Conservation (phyloP, 2,888 invertebrate genomes). For the Sinelater perroti region DNA sequence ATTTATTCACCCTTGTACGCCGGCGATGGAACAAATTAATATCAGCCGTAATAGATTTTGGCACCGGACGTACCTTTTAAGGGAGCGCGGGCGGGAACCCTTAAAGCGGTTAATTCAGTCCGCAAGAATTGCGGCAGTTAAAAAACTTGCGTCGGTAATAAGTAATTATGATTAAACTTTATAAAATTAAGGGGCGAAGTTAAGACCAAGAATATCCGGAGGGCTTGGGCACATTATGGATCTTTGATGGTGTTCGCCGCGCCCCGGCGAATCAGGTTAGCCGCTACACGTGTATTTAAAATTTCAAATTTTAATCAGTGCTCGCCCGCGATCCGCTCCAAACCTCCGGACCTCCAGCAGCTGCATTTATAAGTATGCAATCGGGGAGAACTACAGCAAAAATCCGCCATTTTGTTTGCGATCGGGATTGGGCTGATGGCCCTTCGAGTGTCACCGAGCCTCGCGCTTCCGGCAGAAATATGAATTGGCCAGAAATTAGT, state of each 20-base stretch:
- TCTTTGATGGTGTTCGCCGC: slow-evolving; percentile 33
- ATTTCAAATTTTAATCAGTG: slow-evolving; percentile 35
- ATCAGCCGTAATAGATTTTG: slow-evolving; percentile 29
- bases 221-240: slow-evolving; percentile 31
- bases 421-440: neutral
- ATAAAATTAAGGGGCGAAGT: slow-evolving; percentile 31
- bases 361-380: slow-evolving; percentile 21
- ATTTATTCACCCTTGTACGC: slow-evolving; percentile 24
- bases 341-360: slow-evolving; percentile 18
- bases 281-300: slow-evolving; percentile 33
- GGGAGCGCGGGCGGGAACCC: slow-evolving; percentile 13
- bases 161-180: slow-evolving; percentile 34
- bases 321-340: slow-evolving; percentile 18
- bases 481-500: slow-evolving; percentile 6
- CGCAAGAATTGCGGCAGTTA: slow-evolving; percentile 27
- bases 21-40: slow-evolving; percentile 28
- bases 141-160: slow-evolving; percentile 33
- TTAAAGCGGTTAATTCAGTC: slow-evolving; percentile 28
- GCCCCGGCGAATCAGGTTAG: slow-evolving; percentile 30
- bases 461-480: no score
- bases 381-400: slow-evolving; percentile 5
- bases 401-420: neutral
- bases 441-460: neutral
- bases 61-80: slow-evolving; percentile 24
- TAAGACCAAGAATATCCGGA: slow-evolving; percentile 29